A percentile compares a stretch with the other conserved stretches of the same genome.
Evolutionary conservation across 1,140 invertebrate genomes (phyloP).

Genomic region (Philotrypesis tridentata): DNA sequence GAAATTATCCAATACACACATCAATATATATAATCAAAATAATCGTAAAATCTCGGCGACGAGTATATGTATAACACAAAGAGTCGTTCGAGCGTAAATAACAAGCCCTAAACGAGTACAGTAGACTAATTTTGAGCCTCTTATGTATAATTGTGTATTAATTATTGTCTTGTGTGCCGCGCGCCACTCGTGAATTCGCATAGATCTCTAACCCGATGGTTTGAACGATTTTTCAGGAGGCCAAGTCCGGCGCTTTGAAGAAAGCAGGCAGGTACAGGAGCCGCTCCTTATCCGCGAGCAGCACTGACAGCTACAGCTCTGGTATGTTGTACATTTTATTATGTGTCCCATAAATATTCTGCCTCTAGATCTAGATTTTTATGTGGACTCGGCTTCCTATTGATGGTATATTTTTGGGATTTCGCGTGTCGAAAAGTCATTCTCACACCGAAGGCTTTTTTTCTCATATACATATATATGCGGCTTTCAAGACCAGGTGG

Average conservation of each 20-base stretch:
- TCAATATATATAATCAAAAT: neutral
- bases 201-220: conserved; percentile 41
- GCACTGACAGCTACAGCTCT: conserved; percentile 94
- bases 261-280: conserved; percentile 90
- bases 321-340: conserved; percentile 74
- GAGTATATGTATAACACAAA: too few relatives aligned
- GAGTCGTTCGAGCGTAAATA: neutral
- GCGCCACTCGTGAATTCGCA: too few relatives aligned
- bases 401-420: neutral
- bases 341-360: neutral
- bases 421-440: too few relatives aligned
- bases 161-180: neutral
- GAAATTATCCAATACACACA: too few relatives aligned
- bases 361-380: neutral
- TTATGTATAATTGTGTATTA: neutral
- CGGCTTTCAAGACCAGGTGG: too few relatives aligned
- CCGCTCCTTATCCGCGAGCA: conserved; percentile 92
- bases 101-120: neutral
- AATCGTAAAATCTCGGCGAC: too few relatives aligned
- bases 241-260: conserved; percentile 85
- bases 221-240: conserved; percentile 73
- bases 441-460: too few relatives aligned
- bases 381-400: neutral
- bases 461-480: too few relatives aligned
- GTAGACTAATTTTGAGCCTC: neutral